Conservation (phyloP, 2,888 invertebrate genomes). For the Aelia acuminata region DNA sequence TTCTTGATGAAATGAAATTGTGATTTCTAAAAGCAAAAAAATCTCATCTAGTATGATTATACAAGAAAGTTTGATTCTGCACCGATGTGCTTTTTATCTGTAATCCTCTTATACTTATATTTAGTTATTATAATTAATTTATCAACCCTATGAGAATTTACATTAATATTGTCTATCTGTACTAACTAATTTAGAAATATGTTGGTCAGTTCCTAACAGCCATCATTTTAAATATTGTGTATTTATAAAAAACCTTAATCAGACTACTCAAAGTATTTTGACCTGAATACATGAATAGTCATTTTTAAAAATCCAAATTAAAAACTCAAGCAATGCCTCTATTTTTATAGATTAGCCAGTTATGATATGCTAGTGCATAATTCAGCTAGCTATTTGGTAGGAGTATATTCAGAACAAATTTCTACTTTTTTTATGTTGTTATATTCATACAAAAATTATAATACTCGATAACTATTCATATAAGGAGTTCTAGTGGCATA, state of each 20-base stretch:
- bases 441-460: not conserved
- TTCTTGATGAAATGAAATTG: not conserved
- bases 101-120: constrained; percentile 1
- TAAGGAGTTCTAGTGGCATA: not conserved
- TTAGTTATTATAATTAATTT: not conserved
- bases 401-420: not conserved
- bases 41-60: not conserved
- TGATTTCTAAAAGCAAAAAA: not conserved
- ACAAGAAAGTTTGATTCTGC: not conserved
- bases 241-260: not conserved
- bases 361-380: not conserved
- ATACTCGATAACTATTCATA: not conserved
- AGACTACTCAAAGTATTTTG: not conserved
- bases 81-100: not conserved
- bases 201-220: constrained; percentile 35
- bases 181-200: constrained; percentile 26
- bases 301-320: not conserved
- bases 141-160: constrained; percentile 4
- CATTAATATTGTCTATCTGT: constrained; percentile 32
- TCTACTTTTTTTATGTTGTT: not conserved
- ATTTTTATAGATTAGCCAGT: not conserved
- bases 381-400: not conserved
- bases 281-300: not conserved
- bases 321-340: not conserved
- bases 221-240: not conserved